Percentiles rank a stretch among this genome's conserved stretches.
These are phyloP conservation scores for Orthonyx spaldingii DNA, from an alignment of 2,113 vertebrate genomes.

Conservation along the genomic window DNA sequence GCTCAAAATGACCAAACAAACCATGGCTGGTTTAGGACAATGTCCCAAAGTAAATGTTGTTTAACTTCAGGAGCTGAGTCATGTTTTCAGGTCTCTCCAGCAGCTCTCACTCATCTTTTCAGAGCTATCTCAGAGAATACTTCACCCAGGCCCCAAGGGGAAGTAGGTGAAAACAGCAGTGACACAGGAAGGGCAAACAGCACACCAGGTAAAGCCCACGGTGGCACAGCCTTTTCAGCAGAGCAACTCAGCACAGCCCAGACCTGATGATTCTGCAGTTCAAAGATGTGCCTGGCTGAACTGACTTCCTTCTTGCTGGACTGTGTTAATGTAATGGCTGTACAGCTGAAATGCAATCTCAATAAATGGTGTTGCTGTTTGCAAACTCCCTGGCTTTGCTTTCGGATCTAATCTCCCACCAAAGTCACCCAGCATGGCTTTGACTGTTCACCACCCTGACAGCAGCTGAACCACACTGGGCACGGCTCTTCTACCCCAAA, in stretches of 20 bases:
- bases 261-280: slow-evolving; percentile 45
- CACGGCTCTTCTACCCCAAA: not conserved
- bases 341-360: not conserved
- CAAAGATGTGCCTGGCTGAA: not conserved
- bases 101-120: not conserved
- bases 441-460: not conserved
- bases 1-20: not conserved
- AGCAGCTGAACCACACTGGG: not conserved
- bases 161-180: not conserved
- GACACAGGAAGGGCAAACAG: not conserved
- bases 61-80: not conserved
- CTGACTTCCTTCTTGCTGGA: not conserved
- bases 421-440: not conserved
- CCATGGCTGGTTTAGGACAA: not conserved
- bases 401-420: not conserved
- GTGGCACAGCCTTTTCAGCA: not conserved
- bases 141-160: not conserved
- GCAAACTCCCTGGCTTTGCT: not conserved
- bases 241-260: not conserved
- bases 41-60: not conserved
- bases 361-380: not conserved
- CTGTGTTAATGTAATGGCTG: slow-evolving; percentile 12
- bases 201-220: not conserved
- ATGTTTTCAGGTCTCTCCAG: not conserved
- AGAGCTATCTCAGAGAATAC: not conserved